phyloP scores from a whole-genome alignment of 2,113 vertebrate species.

The Macquaria australasica region DNA sequence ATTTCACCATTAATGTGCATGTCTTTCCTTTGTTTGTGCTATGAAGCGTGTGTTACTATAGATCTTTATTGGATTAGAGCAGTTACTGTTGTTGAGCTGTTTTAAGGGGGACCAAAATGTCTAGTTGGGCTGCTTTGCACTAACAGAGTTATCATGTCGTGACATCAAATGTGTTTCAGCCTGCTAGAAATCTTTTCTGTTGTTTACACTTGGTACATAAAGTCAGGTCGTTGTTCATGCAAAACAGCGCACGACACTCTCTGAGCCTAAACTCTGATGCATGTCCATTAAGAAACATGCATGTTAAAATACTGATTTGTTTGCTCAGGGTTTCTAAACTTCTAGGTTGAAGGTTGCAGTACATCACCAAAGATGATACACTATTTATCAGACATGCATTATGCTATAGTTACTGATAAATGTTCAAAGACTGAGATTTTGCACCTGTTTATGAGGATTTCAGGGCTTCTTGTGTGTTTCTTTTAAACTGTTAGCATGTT shows the following conservation, averaged over 20 bases:
- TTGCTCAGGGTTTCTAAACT: not conserved
- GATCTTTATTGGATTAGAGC: not conserved
- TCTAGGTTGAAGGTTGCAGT: not conserved
- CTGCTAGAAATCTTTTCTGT: not conserved
- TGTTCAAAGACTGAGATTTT: not conserved
- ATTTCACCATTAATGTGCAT: not conserved
- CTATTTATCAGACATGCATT: not conserved
- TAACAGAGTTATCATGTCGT: constrained; percentile 9
- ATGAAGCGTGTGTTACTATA: not conserved
- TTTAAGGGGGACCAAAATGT: not conserved
- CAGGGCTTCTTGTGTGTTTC: not conserved
- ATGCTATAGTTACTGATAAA: not conserved
- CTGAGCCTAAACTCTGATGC: not conserved
- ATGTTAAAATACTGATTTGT: not conserved
- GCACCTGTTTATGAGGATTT: not conserved
- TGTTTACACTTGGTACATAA: not conserved
- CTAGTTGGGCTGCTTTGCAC: not conserved
- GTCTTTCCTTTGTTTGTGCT: constrained; percentile 14
- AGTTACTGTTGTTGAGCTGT: not conserved
- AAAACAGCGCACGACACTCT: not conserved
- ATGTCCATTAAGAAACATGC: not conserved
- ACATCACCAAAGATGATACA: not conserved
- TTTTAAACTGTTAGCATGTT: not conserved
- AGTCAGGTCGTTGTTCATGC: not conserved
- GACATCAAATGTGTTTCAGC: not conserved